Base-by-base conservation (phyloP, 1,140 invertebrate genomes). In the Trachymyrmex cornetzi region DNA sequence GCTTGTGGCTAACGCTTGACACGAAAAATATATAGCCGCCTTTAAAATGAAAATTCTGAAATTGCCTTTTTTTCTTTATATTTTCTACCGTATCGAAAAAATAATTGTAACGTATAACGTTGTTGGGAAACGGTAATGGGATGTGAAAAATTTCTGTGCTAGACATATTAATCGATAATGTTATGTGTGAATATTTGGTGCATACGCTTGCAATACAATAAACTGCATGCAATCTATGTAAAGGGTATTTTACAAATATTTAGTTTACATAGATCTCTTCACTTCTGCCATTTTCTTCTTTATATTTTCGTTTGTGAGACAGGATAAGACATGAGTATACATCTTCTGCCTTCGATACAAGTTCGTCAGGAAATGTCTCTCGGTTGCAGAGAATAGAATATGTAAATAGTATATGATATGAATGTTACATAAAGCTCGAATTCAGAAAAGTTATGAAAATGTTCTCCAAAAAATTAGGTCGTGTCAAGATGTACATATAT, bases 281-380 rank as follows among this genome's bases (percentile, higher is more conserved):
- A n/a, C 19, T 61, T 34, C 34, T 72, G 34, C 44, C 34, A 34
- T 75, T 57, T 57, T 38, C 22, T 14, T 34, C 81, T 63, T 63
- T 77, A 72, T 75, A 87, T 88, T 87, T 71, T 59, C n/a, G n/a
- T 7, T 61, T 59, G 44, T 50, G 12, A 27, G 22, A 1, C 14
- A 57, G 22, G 50, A 22, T 66, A 67, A 38, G 16, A 30, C 11
- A 4, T 44, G 44, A 34, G 44, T 61, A 71, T 69, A 57, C 53
- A 48, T 72, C 44, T 71, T 69, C n/a, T 50, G 38, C 22, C 53
- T 14, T 30, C 24, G 19, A 64, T 69, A 61, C 11, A 69, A 61
- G 69, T 69, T 84, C 71, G 85, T 82, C 66, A 66, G 55, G 24
- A 77, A 63, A 53, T 34, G 55, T 69, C 61, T 81, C 77, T 84